Base-by-base conservation (phyloP, 2,888 invertebrate genomes). In the Bellardia bayeri region DNA sequence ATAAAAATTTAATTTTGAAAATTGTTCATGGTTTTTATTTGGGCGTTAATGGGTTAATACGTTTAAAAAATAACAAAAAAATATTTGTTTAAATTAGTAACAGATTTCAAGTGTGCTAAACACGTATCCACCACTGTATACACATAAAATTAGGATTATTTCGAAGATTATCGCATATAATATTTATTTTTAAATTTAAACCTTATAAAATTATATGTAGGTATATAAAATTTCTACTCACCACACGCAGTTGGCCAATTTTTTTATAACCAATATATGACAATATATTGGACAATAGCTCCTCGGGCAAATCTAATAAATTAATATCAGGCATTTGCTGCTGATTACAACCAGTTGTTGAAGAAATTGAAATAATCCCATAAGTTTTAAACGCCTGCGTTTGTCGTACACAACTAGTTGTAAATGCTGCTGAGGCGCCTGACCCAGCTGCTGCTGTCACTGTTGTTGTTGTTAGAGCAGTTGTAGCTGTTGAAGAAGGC, bases 221-320 rank as follows among this genome's bases (percentile, higher is more conserved):
- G 23, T 23, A 23, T 23, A 1, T 23, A 23, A 23, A 23, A 23
- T 23, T 40, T 68, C 56, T 76, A 95, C 95, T 96, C 95, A 98
- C 98, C 95, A 96, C 95, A 94, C 98, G 95, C 90, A 97, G 94
- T 91, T 97, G 96, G 85, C 97, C 96, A 90, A 97, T 95, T 92
- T 95, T 96, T 93, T 97, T 97, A 94, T 95, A 98, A 90, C 96
- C 96, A 91, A 97, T 93, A 91, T 96, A 96, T 88, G 96, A 94
- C 90, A 97, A 95, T 90, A 97, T 96, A 93, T 97, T 97, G 92
- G 97, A 96, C 87, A 97, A 94, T 89, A 98, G 94, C 94, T 98
- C 98, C 90, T 95, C 95, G 33, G 98, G 98, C 91, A 98, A 94
- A 93, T 97, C 96, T 89, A 97, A 94, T 86, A 97, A 93, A 91